phyloP scores from a whole-genome alignment of 2,113 vertebrate genomes.

The Gallinago media region DNA sequence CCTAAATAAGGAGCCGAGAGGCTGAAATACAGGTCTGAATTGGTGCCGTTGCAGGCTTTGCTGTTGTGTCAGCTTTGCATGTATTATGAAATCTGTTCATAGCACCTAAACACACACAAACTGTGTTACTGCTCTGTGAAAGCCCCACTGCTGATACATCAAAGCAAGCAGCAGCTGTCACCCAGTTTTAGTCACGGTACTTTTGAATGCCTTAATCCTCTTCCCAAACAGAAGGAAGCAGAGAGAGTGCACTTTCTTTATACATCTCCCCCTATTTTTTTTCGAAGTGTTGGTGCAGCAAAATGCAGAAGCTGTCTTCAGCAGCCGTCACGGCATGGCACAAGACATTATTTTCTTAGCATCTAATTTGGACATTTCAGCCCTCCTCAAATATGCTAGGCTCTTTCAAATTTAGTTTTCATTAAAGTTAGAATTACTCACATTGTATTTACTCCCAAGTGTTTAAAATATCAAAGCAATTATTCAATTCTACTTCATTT shows the following conservation, averaged over 20 bases:
- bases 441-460: not conserved
- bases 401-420: not conserved
- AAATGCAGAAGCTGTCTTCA: not conserved
- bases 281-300: not conserved
- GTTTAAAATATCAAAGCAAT: not conserved
- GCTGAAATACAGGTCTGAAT: not conserved
- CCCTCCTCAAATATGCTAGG: not conserved
- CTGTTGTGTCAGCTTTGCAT: not conserved
- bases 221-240: slow-evolving; percentile 9
- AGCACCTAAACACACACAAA: not conserved
- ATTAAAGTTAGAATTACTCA: not conserved
- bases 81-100: not conserved
- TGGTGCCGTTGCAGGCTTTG: not conserved
- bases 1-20: not conserved
- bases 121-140: not conserved
- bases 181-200: not conserved
- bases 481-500: not conserved
- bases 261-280: not conserved
- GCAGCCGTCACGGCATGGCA: not conserved
- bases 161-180: slow-evolving; percentile 61
- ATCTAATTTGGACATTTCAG: not conserved
- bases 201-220: slow-evolving; percentile 44
- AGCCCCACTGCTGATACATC: not conserved
- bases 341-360: not conserved
- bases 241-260: not conserved